Evolutionary conservation across 2,113 vertebrate genomes (phyloP), one percentile per base, ranked within the genome.

Genomic region (Mesitornis unicolor): DNA sequence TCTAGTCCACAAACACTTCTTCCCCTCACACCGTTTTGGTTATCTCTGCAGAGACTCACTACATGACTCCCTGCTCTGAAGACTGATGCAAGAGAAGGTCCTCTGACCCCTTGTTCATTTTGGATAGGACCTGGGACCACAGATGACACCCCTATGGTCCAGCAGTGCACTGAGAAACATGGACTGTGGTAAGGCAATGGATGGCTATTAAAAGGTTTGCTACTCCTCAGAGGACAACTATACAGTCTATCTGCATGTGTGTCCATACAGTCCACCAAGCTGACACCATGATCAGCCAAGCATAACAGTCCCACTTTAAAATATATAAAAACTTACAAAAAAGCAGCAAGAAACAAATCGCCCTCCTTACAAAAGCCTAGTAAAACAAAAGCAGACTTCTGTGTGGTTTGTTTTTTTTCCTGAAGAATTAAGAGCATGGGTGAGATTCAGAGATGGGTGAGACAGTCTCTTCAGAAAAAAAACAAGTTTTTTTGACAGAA

Each of bases 341-440:
- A 56, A 53, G 2, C 4, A 9, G 21, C 25, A 59, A 87, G 65
- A 79, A 95, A 54, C 50, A 75, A 84, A 91, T 2, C 53, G 14
- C 11, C 8, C 14, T 69, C 35, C 28, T 86, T 57, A 84, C 19
- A 92, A 87, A 91, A 65, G 42, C 33, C 31, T 74, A 50, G 54
- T 81, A 79, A 94, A 92, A 70, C 54, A 51, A 84, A 95, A 12
- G 16, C 60, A 77, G 87, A 50, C 35, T 47, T 70, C 8, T 15
- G 51, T 43, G 47, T 83, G 90, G 91, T 43, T 69, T 96, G 90
- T 93, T 43, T 69, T 96, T 92, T 74, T 75, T 67, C 65, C 67
- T 43, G 28, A 84, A 70, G 40, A 53, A 74, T 83, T 94, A 68
- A 84, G 80, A 56, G 33, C 56, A 70, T 0, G 0, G 16, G 31